Evolutionary conservation across 92 coral and sea anemone species (phyloP).

Genomic region (Heteractis magnifica): DNA sequence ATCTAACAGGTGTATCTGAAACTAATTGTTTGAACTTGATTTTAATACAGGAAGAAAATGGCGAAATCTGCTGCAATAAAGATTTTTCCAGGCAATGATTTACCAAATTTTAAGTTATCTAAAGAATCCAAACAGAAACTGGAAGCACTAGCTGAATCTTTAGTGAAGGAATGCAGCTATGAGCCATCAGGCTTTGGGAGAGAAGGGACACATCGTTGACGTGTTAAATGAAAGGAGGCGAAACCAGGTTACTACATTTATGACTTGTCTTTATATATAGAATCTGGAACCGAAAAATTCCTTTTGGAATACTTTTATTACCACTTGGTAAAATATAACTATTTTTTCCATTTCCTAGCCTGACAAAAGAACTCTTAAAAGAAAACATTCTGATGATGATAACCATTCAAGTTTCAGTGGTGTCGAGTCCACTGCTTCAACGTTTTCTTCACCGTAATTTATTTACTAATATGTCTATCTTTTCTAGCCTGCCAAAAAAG

Average conservation of each 20-base stretch:
- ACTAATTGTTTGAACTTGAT: neutral
- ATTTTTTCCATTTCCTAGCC: neutral
- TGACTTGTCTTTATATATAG: neutral
- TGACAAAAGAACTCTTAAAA: constrained; percentile 7
- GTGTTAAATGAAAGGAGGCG: constrained; percentile 43
- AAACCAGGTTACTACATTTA: constrained; percentile 20
- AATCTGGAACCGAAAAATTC: neutral
- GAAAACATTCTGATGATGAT: neutral
- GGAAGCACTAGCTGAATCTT: constrained; percentile 5
- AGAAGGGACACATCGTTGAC: constrained; percentile 45
- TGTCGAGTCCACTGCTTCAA: neutral
- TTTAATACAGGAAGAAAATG: neutral
- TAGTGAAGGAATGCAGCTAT: constrained; percentile 25
- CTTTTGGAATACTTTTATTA: too few species aligned
- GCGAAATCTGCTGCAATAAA: constrained; percentile 23
- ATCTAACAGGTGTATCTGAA: neutral
- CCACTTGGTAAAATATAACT: neutral
- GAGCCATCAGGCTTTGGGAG: constrained; percentile 42
- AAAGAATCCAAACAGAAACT: neutral
- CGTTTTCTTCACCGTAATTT: neutral
- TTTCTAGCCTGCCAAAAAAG: neutral
- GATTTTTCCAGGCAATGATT: constrained; percentile 31
- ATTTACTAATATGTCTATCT: neutral
- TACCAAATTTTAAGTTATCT: constrained; percentile 16
- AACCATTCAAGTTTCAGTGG: neutral